Base-by-base conservation (phyloP, 2,888 invertebrate species). In the Minunthozetes semirufus region DNA sequence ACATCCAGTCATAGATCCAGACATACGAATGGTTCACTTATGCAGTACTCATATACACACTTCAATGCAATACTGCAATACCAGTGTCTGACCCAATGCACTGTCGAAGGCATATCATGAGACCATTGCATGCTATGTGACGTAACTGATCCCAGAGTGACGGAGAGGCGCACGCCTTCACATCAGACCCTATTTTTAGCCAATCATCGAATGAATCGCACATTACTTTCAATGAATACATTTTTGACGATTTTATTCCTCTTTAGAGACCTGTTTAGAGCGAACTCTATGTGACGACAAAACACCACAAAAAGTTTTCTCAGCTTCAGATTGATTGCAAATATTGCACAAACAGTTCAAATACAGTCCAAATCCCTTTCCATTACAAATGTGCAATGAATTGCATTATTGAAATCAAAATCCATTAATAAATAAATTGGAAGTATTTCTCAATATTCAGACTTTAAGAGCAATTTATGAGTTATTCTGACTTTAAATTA, bases 61-160 rank as follows among this genome's bases (percentile, higher is more conserved):
- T 50, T 27, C 27, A 19, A 13, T 11, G 1, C 25, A 27, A 27
- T 59, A 59, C 15, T 59, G 59, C 19, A 13, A 33, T 66, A 66
- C 38, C 63, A n/a, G n/a, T 38, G 63, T 66, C 63, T 66, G 63
- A 38, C 63, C 63, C 63, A 66, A 66, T 66, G 17, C 63, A 66
- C 33, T 66, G 38, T 19, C 63, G 33, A 19, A 66, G 19, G 29
- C 63, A 38, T 66, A 38, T 17, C 63, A 66, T 66, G 63, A 33
- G 33, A 19, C 33, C 63, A 66, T 33, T 38, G 63, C 38, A 33
- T 66, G 63, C 17, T 56, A 9, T 22, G 4, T 33, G 22, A 15
- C 33, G 15, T 61, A 13, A 61, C 61, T 3, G 11, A 61, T 33
- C 15, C 13, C 29, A 61, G 5, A 9, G 17, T 38, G 15, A 66